Evolutionary conservation across 2,888 invertebrate genomes (phyloP).

Genomic region (Caenorhabditis afra): DNA sequence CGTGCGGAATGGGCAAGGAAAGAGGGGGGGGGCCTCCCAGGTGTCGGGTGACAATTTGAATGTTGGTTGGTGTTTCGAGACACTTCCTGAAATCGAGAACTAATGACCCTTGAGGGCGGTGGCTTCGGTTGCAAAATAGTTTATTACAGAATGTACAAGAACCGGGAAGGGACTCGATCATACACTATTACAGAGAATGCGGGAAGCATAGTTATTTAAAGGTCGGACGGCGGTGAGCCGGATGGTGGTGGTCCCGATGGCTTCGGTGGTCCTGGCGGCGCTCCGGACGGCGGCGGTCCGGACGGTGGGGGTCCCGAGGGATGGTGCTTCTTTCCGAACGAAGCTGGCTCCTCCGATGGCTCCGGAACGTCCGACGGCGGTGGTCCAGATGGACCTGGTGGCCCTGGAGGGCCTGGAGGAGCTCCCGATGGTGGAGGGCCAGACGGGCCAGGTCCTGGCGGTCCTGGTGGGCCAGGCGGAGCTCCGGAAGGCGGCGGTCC

Average conservation of each 20-base stretch:
- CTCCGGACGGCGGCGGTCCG: constrained; percentile 17
- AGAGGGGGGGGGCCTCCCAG: neutral
- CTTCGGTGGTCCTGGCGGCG: constrained; percentile 7
- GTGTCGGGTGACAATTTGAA: constrained; percentile 1
- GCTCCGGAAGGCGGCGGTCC: constrained; percentile 28
- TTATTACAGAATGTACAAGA: constrained; percentile 31
- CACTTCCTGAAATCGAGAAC: constrained; percentile 11
- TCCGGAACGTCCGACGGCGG: constrained; percentile 1
- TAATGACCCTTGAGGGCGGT: neutral
- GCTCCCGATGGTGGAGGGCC: constrained; percentile 25
- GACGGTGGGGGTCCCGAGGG: constrained; percentile 19
- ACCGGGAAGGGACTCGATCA: constrained; percentile 8
- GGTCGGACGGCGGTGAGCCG: neutral
- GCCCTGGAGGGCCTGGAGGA: constrained; percentile 25
- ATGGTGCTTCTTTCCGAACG: neutral
- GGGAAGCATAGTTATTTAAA: neutral
- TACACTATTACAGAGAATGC: constrained; percentile 9
- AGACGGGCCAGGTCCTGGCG: constrained; percentile 16
- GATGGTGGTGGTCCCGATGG: constrained; percentile 6
- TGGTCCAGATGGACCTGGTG: constrained; percentile 22
- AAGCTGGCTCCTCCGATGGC: neutral
- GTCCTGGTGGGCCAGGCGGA: constrained; percentile 28
- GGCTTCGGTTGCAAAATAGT: constrained; percentile 4
- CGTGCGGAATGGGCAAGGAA: constrained; percentile 1
- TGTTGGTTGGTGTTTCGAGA: constrained; percentile 4